Evolutionary conservation across 2,797 vertebrate genomes (phyloP).

Genomic region (Hyperoplus lanceolatus): DNA sequence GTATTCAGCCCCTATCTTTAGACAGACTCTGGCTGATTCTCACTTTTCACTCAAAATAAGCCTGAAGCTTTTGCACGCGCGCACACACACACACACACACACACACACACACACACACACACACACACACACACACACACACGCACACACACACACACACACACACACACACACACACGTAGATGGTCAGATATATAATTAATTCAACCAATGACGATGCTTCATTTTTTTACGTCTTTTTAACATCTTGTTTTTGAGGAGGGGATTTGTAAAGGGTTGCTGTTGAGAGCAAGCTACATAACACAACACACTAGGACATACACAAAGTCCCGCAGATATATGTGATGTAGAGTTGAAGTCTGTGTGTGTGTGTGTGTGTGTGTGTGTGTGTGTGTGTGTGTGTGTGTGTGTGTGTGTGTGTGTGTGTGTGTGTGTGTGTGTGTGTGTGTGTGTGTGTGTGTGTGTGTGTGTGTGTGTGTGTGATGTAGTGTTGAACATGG

Average conservation of each 20-base stretch:
- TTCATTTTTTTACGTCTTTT: conserved; percentile 7
- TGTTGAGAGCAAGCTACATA: not conserved
- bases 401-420: not conserved
- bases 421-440: not conserved
- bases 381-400: not conserved
- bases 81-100: too few species aligned
- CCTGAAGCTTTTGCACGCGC: conserved; percentile 2
- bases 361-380: not conserved
- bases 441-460: not conserved
- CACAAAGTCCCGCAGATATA: conserved; percentile 39
- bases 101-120: too few species aligned
- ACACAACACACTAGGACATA: not conserved
- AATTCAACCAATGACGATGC: conserved; percentile 25
- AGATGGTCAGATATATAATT: conserved; percentile 19
- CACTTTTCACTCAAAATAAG: conserved; percentile 3
- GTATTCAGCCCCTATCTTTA: conserved; percentile 1
- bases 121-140: too few species aligned
- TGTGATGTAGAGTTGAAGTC: conserved; percentile 28
- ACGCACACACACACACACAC: too few species aligned
- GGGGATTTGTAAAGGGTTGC: not conserved
- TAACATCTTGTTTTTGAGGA: not conserved
- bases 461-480: conserved; percentile 13
- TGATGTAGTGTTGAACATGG: conserved; percentile 16
- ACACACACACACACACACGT: not conserved
- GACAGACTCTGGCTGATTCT: conserved; percentile 18